Conservation (phyloP, 2,113 vertebrate species). For the Podarcis cretensis region DNA sequence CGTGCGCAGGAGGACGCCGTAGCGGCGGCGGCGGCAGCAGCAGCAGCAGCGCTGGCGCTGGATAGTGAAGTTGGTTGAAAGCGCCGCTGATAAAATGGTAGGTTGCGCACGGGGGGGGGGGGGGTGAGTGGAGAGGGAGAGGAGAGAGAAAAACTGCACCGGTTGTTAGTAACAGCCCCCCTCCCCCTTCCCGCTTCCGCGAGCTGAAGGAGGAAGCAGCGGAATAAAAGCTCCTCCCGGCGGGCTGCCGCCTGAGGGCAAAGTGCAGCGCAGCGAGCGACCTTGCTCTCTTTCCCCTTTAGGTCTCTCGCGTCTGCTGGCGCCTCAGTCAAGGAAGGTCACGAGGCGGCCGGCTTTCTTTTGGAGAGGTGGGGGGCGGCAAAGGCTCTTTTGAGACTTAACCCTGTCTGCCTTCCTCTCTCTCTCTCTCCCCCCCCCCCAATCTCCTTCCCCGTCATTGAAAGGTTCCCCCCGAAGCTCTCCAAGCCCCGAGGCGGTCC, state of each 20-base stretch:
- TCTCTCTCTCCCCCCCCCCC: background rate
- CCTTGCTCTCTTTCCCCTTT: background rate
- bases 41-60: constrained; percentile 26
- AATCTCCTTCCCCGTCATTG: background rate
- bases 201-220: constrained; percentile 46
- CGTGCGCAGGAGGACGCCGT: constrained; percentile 46
- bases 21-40: constrained; percentile 24
- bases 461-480: background rate
- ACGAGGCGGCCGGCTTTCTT: background rate
- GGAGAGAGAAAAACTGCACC: background rate
- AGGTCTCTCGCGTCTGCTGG: rapidly evolving
- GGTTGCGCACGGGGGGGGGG: constrained; percentile 20
- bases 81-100: constrained; percentile 68
- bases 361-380: background rate
- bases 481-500: background rate
- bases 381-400: no score
- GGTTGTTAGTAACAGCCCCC: background rate
- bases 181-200: background rate
- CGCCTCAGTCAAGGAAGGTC: constrained; percentile 16
- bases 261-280: background rate
- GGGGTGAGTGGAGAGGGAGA: background rate
- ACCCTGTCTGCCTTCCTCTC: no score
- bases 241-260: background rate
- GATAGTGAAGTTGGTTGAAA: constrained; percentile 56
- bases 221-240: constrained; percentile 32